phyloP scores from a whole-genome alignment of 2,113 vertebrate genomes.

The Camelus dromedarius region DNA sequence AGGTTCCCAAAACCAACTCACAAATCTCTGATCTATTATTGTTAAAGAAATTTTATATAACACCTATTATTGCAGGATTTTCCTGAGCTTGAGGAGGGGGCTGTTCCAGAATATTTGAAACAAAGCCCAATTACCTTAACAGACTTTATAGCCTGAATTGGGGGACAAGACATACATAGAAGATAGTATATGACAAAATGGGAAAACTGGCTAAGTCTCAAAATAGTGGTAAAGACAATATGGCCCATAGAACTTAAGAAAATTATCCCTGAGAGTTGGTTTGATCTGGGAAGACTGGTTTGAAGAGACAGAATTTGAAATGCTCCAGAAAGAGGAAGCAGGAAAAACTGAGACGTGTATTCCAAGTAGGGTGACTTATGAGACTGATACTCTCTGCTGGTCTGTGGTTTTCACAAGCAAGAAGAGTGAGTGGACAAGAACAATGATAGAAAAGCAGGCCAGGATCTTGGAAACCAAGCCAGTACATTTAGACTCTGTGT shows the following conservation, averaged over 20 bases:
- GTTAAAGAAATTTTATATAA: not conserved
- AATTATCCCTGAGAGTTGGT: not conserved
- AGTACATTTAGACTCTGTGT: not conserved
- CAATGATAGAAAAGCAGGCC: not conserved
- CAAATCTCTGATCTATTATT: not conserved
- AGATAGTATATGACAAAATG: not conserved
- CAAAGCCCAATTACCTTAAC: not conserved
- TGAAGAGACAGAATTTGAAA: not conserved
- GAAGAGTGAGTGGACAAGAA: not conserved
- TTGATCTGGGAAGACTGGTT: not conserved
- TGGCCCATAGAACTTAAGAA: not conserved
- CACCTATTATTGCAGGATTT: not conserved
- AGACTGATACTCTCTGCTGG: not conserved
- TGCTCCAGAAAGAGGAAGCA: not conserved
- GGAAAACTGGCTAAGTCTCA: not conserved
- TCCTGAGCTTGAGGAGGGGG: not conserved
- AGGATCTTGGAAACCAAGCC: not conserved
- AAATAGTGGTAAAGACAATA: not conserved
- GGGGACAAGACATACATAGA: not conserved
- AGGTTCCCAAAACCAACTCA: not conserved
- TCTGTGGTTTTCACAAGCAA: not conserved
- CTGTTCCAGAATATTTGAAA: not conserved
- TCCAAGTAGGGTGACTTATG: not conserved
- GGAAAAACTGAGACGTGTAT: not conserved
- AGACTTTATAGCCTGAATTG: not conserved